Conservation (phyloP, 2,113 vertebrate genomes). For the Saguinus midas region DNA sequence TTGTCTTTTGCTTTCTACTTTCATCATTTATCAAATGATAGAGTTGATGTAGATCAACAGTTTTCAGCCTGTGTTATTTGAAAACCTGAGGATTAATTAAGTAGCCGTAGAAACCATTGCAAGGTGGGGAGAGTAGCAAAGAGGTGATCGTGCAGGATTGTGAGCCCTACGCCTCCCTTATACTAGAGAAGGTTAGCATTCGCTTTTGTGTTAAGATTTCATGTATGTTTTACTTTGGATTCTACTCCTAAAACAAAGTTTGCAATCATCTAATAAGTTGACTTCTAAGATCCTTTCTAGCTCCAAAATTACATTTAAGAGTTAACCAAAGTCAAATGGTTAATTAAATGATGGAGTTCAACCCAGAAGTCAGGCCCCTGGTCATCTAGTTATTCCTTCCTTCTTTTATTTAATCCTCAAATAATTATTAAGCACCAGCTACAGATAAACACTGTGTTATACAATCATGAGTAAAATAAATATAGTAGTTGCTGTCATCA, state of each 20-base stretch:
- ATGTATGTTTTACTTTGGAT: not conserved
- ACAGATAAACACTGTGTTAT: not conserved
- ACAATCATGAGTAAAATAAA: slow-evolving; percentile 43
- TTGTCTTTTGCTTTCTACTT: not conserved
- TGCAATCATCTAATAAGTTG: not conserved
- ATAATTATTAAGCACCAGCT: slow-evolving; percentile 49
- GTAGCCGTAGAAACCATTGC: not conserved
- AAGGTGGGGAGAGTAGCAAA: not conserved
- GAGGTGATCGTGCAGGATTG: not conserved
- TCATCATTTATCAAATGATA: not conserved
- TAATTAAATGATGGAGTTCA: slow-evolving; percentile 65
- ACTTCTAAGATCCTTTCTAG: not conserved
- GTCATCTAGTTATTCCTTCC: slow-evolving; percentile 41
- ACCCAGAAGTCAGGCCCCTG: slow-evolving; percentile 34
- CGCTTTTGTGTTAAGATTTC: not conserved
- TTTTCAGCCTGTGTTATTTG: not conserved
- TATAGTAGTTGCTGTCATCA: not conserved
- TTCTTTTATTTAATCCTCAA: slow-evolving; percentile 69
- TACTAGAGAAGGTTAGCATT: not conserved
- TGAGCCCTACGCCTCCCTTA: too few species aligned
- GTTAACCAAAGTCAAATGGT: slow-evolving; percentile 29
- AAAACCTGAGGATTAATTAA: not conserved
- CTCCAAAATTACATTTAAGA: slow-evolving; percentile 37
- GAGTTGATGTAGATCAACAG: not conserved
- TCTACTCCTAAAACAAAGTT: not conserved